These are phyloP conservation scores for Agrilus planipennis DNA, from an alignment of 1,140 invertebrate species.

Conservation along the genomic window DNA sequence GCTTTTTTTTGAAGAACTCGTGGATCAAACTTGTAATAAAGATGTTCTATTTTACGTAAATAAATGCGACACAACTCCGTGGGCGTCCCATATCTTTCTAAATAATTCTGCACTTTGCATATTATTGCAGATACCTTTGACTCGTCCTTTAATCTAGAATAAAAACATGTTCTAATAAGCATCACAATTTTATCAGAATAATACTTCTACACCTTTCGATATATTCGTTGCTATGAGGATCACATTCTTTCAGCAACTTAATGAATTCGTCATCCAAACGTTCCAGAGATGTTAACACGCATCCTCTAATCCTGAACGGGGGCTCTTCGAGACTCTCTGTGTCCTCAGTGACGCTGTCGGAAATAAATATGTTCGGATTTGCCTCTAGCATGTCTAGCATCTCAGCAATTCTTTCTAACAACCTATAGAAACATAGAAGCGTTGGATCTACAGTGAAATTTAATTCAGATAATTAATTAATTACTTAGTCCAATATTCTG, in stretches of 20 bases:
- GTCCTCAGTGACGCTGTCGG: constrained; percentile 82
- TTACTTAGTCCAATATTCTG: constrained; percentile 85
- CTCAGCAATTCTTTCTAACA: constrained; percentile 63
- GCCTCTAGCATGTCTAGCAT: constrained; percentile 57
- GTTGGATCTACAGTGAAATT: constrained; percentile 1
- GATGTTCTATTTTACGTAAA: constrained; percentile 90
- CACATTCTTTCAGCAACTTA: constrained; percentile 92
- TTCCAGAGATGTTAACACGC: constrained; percentile 83
- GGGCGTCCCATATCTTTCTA: constrained; percentile 66
- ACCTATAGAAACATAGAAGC: too few species aligned
- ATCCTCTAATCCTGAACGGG: constrained; percentile 69
- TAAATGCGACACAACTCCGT: constrained; percentile 95
- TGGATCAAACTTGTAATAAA: constrained; percentile 95
- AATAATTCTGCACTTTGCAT: constrained; percentile 77
- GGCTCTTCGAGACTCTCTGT: constrained; percentile 73
- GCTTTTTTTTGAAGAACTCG: constrained; percentile 67
- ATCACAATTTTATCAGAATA: background rate
- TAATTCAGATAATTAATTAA: constrained; percentile 3
- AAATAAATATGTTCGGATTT: constrained; percentile 58
- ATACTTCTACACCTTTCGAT: constrained; percentile 69
- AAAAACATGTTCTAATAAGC: constrained; percentile 4
- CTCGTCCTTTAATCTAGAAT: constrained; percentile 80
- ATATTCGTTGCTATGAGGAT: constrained; percentile 98
- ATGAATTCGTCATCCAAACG: constrained; percentile 86
- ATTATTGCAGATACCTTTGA: constrained; percentile 80